These are phyloP conservation scores for Aurelia aurita DNA, from an alignment of 30 jellyfish, hydroid and myxozoan species.

Conservation along the genomic window DNA sequence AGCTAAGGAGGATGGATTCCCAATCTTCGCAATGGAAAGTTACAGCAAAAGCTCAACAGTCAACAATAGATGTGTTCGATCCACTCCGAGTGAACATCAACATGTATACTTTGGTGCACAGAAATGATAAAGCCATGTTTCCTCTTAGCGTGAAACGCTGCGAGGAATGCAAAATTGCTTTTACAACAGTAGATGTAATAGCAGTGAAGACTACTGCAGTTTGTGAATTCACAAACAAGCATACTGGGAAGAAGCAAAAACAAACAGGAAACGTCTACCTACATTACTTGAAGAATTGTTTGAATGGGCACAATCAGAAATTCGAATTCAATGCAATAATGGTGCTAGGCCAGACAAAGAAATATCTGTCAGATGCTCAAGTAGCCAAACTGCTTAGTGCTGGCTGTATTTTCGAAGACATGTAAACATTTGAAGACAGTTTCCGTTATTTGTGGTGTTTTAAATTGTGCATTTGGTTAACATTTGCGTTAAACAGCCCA, in stretches of 20 bases:
- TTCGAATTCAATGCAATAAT: neutral
- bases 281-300: conserved; percentile 14
- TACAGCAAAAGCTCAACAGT: neutral
- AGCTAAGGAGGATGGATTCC: conserved; percentile 23
- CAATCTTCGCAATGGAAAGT: conserved; percentile 7
- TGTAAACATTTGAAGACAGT: no score
- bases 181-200: conserved; percentile 15
- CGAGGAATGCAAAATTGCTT: conserved; percentile 28
- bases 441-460: no score
- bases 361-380: no score
- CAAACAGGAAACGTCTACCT: conserved; percentile 14
- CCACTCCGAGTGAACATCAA: conserved; percentile 19
- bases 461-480: no score
- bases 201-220: conserved; percentile 43
- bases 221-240: conserved; percentile 34
- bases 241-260: neutral
- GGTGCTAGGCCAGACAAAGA: neutral
- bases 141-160: conserved; percentile 46
- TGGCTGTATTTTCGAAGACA: no score
- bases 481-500: no score
- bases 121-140: conserved; percentile 25
- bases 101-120: conserved; percentile 17
- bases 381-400: no score
- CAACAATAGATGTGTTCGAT: conserved; percentile 22
- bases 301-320: conserved; percentile 8